Evolutionary conservation across 1,140 invertebrate genomes (phyloP).

Genomic region (Cyrtorhinus lividipennis): DNA sequence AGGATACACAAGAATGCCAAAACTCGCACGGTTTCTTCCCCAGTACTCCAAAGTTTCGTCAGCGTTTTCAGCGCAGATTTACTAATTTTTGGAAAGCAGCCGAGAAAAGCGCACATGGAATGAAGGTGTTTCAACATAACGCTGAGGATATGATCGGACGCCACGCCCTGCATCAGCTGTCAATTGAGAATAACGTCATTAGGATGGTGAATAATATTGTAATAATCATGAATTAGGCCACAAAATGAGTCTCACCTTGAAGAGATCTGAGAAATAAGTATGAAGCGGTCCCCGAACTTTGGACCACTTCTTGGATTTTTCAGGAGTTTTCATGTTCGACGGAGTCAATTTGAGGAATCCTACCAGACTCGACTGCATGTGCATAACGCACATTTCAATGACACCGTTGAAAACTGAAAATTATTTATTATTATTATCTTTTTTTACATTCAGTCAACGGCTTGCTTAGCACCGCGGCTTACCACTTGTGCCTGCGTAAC

Average conservation of each 20-base stretch:
- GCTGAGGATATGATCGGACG: constrained; percentile 58
- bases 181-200: constrained; percentile 28
- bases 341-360: constrained; percentile 47
- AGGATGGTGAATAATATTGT: too few relatives aligned
- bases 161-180: constrained; percentile 54
- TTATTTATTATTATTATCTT: too few relatives aligned
- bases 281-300: constrained; percentile 57
- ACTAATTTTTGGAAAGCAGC: constrained; percentile 45
- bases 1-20: constrained; percentile 75
- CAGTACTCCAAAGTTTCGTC: constrained; percentile 63
- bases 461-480: too few relatives aligned
- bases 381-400: constrained; percentile 68
- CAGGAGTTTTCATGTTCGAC: constrained; percentile 34
- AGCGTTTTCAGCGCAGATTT: constrained; percentile 66
- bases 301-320: constrained; percentile 62
- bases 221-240: too few relatives aligned
- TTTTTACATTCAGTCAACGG: too few relatives aligned
- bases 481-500: too few relatives aligned
- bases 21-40: constrained; percentile 72
- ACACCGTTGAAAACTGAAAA: constrained; percentile 72
- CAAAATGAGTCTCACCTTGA: too few relatives aligned
- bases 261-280: constrained; percentile 60
- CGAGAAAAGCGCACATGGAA: constrained; percentile 63
- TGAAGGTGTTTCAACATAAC: constrained; percentile 78
- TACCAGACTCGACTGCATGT: constrained; percentile 61